These are phyloP conservation scores for Drosophila paramelanica DNA, from an alignment of 2,888 invertebrate genomes.

Conservation along the genomic window DNA sequence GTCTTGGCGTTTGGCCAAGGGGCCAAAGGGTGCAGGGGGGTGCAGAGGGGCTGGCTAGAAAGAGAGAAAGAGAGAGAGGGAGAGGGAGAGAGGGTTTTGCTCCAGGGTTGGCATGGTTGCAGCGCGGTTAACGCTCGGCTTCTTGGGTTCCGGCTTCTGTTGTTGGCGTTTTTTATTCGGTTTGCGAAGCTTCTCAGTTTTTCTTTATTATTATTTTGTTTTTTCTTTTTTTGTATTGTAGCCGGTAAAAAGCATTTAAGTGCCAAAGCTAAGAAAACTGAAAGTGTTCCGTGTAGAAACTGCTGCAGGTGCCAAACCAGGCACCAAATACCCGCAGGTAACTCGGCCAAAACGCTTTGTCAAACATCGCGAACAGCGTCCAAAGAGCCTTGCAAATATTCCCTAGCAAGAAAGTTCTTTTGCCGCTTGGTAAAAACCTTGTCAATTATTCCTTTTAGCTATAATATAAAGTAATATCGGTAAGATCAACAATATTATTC, in stretches of 20 bases:
- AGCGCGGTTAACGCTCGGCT: constrained; percentile 42
- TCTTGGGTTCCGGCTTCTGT: constrained; percentile 55
- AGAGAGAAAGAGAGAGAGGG: too few relatives aligned
- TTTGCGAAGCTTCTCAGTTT: constrained; percentile 11
- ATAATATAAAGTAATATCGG: too few relatives aligned
- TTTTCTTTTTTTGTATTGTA: constrained; percentile 25
- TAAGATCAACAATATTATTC: too few relatives aligned
- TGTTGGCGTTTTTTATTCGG: constrained; percentile 54
- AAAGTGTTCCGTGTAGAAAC: constrained; percentile 45
- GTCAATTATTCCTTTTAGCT: background rate
- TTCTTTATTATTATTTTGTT: constrained; percentile 3
- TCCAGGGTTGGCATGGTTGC: constrained; percentile 22
- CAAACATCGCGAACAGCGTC: background rate
- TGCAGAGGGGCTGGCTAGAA: background rate
- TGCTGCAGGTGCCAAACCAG: constrained; percentile 37
- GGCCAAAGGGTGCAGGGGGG: background rate
- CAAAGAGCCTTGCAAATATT: background rate
- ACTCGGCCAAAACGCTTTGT: background rate
- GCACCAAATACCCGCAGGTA: constrained; percentile 1
- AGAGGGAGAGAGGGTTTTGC: background rate
- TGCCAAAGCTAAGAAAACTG: constrained; percentile 51
- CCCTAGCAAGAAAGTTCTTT: background rate
- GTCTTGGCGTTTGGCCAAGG: constrained; percentile 49
- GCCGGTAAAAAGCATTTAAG: constrained; percentile 39
- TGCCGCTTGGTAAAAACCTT: background rate